Base-by-base conservation (phyloP, 2,888 invertebrate genomes). In the Desoria tigrina region DNA sequence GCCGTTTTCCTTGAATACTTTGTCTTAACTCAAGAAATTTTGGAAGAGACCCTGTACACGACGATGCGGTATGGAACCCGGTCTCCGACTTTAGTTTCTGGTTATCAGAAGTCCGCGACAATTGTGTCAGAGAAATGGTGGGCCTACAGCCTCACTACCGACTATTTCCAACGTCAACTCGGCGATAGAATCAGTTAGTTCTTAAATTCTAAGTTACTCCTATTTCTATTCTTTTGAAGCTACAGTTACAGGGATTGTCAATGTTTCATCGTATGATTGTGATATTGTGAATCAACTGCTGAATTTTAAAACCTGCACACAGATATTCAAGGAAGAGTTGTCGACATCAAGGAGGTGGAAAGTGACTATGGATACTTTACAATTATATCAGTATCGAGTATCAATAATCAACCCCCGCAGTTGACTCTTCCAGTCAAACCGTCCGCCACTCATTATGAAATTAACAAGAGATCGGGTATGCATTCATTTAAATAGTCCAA, bases 141-240 rank as follows among this genome's bases (percentile, higher is more conserved):
- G 42, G 58, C 63, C 1, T 71, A 66, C 23, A 66, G 61, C 26
- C 1, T 51, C 11, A 37, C 56, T 1, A 18, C 61, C 11, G 61
- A 68, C 24, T 32, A 42, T n/a, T 71, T 68, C 39, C 63, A 62
- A n/a, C 42, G 28, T 23, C 60, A 61, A 51, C 61, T 67, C 51
- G 58, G 65, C 53, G 54, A 71, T 21, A 23, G 57, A 60, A 58
- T 67, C 55, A 63, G 67, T 63, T 63, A 67, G 67, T 67, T 50
- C 4, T 18, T 3, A 16, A 4, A 18, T 21, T 24, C 9, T 51
- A 32, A 11, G 11, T 32, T 32, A 4, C 4, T 32, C n/a, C n/a
- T n/a, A n/a, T n/a, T n/a, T n/a, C n/a, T n/a, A n/a, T n/a, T n/a
- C n/a, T n/a, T n/a, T n/a, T n/a, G n/a, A n/a, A n/a, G n/a, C n/a